Evolutionary conservation across 2,113 vertebrate species (phyloP).

Genomic region (Chlorodrepanis virens): DNA sequence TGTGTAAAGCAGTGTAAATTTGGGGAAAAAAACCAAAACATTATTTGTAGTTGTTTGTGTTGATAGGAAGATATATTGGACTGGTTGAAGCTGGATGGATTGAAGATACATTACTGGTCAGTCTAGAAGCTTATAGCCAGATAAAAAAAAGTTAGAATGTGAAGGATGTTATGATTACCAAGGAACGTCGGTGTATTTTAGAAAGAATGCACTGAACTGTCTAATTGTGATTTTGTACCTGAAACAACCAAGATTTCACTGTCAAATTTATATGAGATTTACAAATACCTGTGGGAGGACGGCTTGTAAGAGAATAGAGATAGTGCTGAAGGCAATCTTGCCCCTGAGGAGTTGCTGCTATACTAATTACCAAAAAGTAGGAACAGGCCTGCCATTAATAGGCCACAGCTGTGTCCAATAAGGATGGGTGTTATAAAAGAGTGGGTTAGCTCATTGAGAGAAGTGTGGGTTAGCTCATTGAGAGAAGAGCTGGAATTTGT

Average conservation of each 20-base stretch:
- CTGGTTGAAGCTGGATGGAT: background rate
- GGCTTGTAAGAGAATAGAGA: too few relatives aligned
- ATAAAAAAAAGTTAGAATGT: background rate
- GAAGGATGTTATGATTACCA: background rate
- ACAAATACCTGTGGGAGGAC: background rate
- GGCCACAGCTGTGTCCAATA: too few relatives aligned
- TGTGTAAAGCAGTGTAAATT: background rate
- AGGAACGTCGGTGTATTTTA: fast-evolving
- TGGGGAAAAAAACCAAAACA: fast-evolving
- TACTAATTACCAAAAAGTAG: too few relatives aligned
- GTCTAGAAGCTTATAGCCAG: background rate
- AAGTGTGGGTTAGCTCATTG: too few relatives aligned
- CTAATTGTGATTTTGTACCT: background rate
- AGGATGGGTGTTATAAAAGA: too few relatives aligned
- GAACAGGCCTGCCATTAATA: too few relatives aligned
- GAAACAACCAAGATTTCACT: background rate
- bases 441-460: too few relatives aligned
- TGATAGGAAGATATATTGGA: background rate
- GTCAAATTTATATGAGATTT: background rate
- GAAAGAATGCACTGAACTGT: background rate
- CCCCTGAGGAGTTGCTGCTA: too few relatives aligned
- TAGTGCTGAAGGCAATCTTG: too few relatives aligned
- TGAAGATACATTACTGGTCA: background rate
- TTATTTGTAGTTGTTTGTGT: background rate
- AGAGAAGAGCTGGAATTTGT: too few relatives aligned